A percentile compares a stretch with the other conserved stretches of the same genome.
These are phyloP conservation scores for Hirtodrosophila confusa DNA, from an alignment of 2,888 invertebrate species.

Conservation along the genomic window DNA sequence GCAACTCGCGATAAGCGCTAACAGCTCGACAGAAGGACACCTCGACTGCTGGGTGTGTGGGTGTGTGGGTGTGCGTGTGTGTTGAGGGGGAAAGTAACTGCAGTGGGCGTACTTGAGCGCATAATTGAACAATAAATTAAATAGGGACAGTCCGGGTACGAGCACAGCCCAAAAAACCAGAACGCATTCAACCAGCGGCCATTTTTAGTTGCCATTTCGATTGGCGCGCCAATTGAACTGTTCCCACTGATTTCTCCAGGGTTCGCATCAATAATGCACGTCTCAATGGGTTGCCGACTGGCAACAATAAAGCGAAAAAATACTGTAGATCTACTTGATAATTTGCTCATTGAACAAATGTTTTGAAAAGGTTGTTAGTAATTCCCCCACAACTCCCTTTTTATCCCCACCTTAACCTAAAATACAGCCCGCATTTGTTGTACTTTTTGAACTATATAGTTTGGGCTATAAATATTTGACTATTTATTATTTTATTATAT, in stretches of 20 bases:
- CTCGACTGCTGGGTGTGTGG: background rate
- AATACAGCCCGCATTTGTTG: no score
- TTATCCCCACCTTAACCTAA: no score
- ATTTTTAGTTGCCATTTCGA: conserved; percentile 36
- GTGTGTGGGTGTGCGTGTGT: no score
- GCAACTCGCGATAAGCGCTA: conserved; percentile 58
- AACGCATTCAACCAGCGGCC: conserved; percentile 41
- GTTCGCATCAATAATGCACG: conserved; percentile 46
- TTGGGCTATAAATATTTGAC: no score
- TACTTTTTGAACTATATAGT: no score
- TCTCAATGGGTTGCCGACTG: conserved; percentile 14
- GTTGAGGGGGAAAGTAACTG: conserved; percentile 3
- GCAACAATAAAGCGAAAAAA: background rate
- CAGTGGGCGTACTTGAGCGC: conserved; percentile 52
- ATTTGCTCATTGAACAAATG: background rate
- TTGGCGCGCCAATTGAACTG: conserved; percentile 55
- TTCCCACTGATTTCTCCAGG: conserved; percentile 29
- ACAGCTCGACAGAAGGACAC: conserved; percentile 47
- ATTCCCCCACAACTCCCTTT: no score
- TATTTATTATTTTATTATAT: background rate
- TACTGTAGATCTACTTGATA: background rate
- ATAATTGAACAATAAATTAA: conserved; percentile 77
- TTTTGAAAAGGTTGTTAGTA: background rate
- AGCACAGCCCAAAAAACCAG: conserved; percentile 9
- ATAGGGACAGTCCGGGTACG: conserved; percentile 22